phyloP scores from a whole-genome alignment of 2,113 vertebrate species.

The Macrotis lagotis region DNA sequence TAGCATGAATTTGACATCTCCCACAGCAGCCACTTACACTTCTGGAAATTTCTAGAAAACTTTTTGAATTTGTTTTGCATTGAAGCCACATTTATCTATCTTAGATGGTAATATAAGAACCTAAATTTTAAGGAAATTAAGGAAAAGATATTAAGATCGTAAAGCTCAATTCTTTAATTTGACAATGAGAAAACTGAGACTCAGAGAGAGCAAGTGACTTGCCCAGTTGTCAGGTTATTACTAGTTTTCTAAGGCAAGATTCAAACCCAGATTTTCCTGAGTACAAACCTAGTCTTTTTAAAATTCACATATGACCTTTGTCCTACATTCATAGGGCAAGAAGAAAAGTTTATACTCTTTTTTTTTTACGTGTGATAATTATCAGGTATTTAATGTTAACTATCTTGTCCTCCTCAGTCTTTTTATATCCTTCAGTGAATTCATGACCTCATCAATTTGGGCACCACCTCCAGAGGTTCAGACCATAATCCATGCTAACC shows the following conservation, averaged over 20 bases:
- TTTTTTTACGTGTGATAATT: not conserved
- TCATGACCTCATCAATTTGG: not conserved
- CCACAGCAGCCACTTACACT: not conserved
- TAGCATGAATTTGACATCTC: not conserved
- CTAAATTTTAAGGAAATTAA: not conserved
- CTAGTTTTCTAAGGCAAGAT: not conserved
- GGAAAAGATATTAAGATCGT: not conserved
- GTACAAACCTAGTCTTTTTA: not conserved
- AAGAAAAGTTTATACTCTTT: not conserved
- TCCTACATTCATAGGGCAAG: not conserved
- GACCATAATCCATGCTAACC: not conserved
- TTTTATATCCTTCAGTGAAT: not conserved
- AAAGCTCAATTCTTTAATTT: not conserved
- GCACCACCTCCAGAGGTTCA: not conserved
- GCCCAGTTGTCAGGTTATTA: not conserved
- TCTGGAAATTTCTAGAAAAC: not conserved
- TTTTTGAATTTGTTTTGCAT: not conserved
- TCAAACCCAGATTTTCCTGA: not conserved
- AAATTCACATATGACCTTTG: not conserved
- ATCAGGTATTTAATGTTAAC: not conserved
- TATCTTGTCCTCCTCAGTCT: not conserved
- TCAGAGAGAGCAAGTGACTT: not conserved
- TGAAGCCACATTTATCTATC: not conserved
- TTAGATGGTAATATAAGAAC: not conserved
- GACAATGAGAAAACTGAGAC: not conserved